phyloP scores from a whole-genome alignment of 1,140 invertebrate genomes.

The Belonocnema kinseyi region DNA sequence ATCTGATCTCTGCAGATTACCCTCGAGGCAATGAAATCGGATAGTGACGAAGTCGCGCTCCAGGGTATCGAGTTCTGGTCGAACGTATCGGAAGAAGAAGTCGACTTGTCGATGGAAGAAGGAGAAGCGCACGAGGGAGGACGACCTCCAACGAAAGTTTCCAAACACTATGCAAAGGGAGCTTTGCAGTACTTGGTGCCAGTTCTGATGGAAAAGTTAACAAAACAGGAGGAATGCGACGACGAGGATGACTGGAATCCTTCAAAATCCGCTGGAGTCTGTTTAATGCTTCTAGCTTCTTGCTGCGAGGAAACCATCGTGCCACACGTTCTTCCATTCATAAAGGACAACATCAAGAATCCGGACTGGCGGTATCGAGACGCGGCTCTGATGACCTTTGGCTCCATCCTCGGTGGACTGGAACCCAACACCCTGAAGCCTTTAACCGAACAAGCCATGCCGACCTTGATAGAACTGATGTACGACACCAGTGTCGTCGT shows the following conservation, averaged over 20 bases:
- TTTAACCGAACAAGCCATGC: conserved; percentile 97
- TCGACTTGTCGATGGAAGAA: conserved; percentile 96
- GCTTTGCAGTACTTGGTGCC: conserved; percentile 97
- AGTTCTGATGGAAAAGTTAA: conserved; percentile 94
- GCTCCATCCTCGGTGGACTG: conserved; percentile 96
- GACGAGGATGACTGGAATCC: conserved; percentile 99
- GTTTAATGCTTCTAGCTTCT: conserved; percentile 96
- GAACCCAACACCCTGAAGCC: conserved; percentile 91
- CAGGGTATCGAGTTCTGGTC: conserved; percentile 99
- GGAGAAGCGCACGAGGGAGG: conserved; percentile 95
- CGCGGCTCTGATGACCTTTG: conserved; percentile 99
- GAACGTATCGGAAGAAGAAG: conserved; percentile 99
- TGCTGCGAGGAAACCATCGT: conserved; percentile 99
- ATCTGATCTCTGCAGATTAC: conserved; percentile 84
- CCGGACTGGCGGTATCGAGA: conserved; percentile 96
- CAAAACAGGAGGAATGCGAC: conserved; percentile 95
- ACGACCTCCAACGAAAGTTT: conserved; percentile 91
- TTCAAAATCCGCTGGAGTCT: conserved; percentile 99
- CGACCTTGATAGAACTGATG: conserved; percentile 95
- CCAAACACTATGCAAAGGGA: conserved; percentile 95
- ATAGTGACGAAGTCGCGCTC: conserved; percentile 95
- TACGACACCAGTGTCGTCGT: conserved; percentile 95
- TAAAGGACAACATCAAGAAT: conserved; percentile 95
- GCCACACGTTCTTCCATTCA: conserved; percentile 97
- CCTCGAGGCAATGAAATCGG: conserved; percentile 98